Base-by-base conservation (phyloP, 2,888 invertebrate genomes). In the Hydrotaea cyrtoneurina region DNA sequence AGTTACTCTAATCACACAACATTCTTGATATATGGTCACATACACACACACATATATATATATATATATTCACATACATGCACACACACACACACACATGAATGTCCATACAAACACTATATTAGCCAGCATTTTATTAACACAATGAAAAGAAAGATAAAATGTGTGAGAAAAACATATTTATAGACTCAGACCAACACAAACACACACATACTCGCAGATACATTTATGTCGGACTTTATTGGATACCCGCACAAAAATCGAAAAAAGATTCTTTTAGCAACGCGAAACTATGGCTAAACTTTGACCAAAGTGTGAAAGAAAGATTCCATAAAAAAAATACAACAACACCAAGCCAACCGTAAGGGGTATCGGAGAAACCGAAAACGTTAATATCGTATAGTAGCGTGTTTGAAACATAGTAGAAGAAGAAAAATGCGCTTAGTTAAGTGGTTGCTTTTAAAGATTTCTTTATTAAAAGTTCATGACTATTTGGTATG, bases 281-380 rank as follows among this genome's bases (percentile, higher is more conserved):
- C 5, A 57, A 43, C 43, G 10, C 69, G 21, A 64, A 77, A 26
- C 66, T 66, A 50, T 81, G 50, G 78, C 23, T 26, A 71, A 78
- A 81, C 64, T 85, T 81, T 77, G 55, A 69, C 62, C 59, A 79
- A 53, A 59, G 79, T 79, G 75, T 76, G 57, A 78, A 75, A 62
- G 31, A 62, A 69, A 69, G 19, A 69, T 64, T 66, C 66, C 66
- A 66, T 5, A 66, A 11, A 21, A 19, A 2, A 43, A 39, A 0
- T 1, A 66, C 26, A 11, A 43, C 19, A 46, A 21, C 23, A 46
- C 21, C 43, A 46, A 1, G 31, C 59, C 17, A 50, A 50, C 2
- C n/a, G 7, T n/a, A 62, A 62, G n/a, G 5, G 62, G 31, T 7
- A 62, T 13, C 10, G 59, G 26, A 31, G 31, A 59, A 59, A 26